Percentiles rank a stretch among this genome's conserved stretches.
Evolutionary conservation across 2,888 invertebrate species (phyloP).

Genomic region (Eupithecia subfuscata): DNA sequence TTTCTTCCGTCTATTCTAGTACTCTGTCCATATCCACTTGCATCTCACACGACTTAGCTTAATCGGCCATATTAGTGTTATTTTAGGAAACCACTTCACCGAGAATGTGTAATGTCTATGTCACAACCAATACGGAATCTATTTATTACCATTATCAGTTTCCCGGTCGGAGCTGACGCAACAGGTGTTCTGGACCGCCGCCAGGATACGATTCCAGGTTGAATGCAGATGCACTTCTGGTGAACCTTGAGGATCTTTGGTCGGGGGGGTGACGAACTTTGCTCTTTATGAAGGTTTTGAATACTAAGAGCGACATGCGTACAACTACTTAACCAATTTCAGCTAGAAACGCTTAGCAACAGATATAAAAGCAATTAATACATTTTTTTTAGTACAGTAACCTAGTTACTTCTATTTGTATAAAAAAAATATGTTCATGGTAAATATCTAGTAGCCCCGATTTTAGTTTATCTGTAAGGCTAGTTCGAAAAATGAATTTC

Average conservation of each 20-base stretch:
- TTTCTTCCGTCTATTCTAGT: background rate
- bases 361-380: too few species aligned
- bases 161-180: conserved; percentile 29
- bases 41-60: background rate
- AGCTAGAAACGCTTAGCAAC: background rate
- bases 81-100: background rate
- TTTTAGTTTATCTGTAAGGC: too few species aligned
- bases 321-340: background rate
- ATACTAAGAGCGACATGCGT: background rate
- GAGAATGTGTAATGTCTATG: conserved; percentile 7
- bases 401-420: too few species aligned
- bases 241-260: background rate
- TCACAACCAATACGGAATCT: conserved; percentile 24
- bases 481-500: too few species aligned
- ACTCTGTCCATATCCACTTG: background rate
- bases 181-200: conserved; percentile 37
- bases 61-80: background rate
- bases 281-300: background rate
- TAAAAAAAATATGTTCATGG: too few species aligned
- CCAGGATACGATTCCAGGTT: conserved; percentile 29
- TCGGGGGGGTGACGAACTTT: conserved; percentile 3
- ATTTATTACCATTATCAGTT: conserved; percentile 28
- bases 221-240: conserved; percentile 21
- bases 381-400: too few species aligned
- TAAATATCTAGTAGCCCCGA: too few species aligned